Evolutionary conservation across 2,888 invertebrate genomes (phyloP).

Genomic region (Nymphalis polychloros): DNA sequence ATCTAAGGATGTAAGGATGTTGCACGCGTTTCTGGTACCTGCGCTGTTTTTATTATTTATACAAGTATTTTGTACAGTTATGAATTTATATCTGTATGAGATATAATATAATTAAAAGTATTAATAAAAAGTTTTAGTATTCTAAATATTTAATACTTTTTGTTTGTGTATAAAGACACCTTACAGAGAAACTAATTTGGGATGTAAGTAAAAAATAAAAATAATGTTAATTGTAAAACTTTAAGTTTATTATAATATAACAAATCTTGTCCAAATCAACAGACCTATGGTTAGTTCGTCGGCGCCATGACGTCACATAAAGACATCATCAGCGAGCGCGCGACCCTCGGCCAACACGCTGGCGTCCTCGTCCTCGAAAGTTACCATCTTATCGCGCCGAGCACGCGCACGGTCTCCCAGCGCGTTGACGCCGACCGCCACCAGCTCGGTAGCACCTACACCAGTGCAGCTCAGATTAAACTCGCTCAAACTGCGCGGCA

Average conservation of each 20-base stretch:
- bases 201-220: background rate
- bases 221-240: constrained; percentile 36
- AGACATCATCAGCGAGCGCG: constrained; percentile 85
- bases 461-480: constrained; percentile 88
- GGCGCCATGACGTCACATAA: constrained; percentile 80
- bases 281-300: constrained; percentile 26
- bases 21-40: background rate
- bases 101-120: no score
- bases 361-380: constrained; percentile 45
- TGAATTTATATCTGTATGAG: no score
- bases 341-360: constrained; percentile 55
- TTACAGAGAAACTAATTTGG: background rate
- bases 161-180: no score
- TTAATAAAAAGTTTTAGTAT: background rate
- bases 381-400: constrained; percentile 45
- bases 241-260: constrained; percentile 42
- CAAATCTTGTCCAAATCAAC: constrained; percentile 42
- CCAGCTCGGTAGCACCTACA: constrained; percentile 65
- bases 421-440: constrained; percentile 44
- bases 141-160: background rate
- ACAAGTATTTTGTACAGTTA: no score
- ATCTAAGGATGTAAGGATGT: background rate
- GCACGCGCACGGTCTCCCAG: constrained; percentile 38
- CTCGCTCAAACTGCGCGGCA: constrained; percentile 91
- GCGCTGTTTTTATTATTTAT: no score